Percentiles rank a stretch among this genome's conserved stretches.
phyloP scores from a whole-genome alignment of 2,888 invertebrate genomes.

The Prionchulus punctatus region DNA sequence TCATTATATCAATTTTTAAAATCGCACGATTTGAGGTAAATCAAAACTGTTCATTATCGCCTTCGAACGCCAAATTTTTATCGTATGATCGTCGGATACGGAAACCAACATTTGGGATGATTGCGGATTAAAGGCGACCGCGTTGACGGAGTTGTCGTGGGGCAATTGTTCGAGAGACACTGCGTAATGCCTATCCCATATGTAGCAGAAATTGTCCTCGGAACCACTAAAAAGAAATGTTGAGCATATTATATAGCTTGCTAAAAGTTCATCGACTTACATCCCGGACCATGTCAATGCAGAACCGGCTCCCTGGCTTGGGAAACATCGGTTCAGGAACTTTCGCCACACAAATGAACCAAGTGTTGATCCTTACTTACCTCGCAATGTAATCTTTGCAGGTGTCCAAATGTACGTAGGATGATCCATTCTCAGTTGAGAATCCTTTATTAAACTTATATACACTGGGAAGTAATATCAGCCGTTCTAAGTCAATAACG shows the following conservation, averaged over 20 bases:
- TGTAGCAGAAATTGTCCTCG: constrained; percentile 61
- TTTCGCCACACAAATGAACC: neutral
- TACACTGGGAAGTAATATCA: constrained; percentile 38
- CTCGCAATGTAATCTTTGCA: constrained; percentile 64
- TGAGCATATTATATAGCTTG: too few species aligned
- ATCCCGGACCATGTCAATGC: neutral
- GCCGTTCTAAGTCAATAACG: constrained; percentile 59
- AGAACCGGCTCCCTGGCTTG: neutral
- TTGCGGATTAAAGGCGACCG: constrained; percentile 63
- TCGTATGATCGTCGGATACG: constrained; percentile 59
- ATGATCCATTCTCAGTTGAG: constrained; percentile 66
- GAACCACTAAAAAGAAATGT: constrained; percentile 53
- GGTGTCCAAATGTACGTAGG: constrained; percentile 67
- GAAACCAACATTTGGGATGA: constrained; percentile 65
- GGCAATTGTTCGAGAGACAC: constrained; percentile 56
- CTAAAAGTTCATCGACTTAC: too few species aligned
- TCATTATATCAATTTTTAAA: too few species aligned
- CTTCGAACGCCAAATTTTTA: constrained; percentile 46
- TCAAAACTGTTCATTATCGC: too few species aligned
- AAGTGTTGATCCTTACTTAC: constrained; percentile 33
- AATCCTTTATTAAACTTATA: constrained; percentile 60
- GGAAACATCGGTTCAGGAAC: neutral
- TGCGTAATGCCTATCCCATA: constrained; percentile 71
- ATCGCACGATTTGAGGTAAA: too few species aligned
- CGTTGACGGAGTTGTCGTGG: constrained; percentile 63